Evolutionary conservation across 2,888 invertebrate genomes (phyloP).

Genomic region (Eilema caniola): DNA sequence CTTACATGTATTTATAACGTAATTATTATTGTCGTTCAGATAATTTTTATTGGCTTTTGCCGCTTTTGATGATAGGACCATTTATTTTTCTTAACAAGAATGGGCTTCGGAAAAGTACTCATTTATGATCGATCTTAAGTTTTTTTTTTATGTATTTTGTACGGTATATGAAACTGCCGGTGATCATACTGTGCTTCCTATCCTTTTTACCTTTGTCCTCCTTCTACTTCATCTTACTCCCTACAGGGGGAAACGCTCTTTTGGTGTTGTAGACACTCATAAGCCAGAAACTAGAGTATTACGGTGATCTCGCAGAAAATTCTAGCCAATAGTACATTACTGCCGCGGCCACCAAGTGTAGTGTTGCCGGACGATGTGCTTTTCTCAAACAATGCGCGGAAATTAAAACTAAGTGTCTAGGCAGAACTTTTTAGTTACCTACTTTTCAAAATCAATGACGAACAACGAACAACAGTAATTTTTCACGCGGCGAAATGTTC

Average conservation of each 20-base stretch:
- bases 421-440: too few species aligned
- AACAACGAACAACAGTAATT: too few species aligned
- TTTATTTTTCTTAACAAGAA: not conserved
- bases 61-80: constrained; percentile 1
- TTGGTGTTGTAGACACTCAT: not conserved
- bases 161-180: not conserved
- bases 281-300: not conserved
- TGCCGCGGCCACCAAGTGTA: too few species aligned
- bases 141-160: not conserved
- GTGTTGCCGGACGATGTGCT: too few species aligned
- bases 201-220: not conserved
- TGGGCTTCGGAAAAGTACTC: not conserved
- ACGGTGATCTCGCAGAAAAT: not conserved
- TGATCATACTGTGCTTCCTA: not conserved
- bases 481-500: too few species aligned
- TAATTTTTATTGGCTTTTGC: not conserved
- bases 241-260: not conserved
- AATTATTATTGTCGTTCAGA: constrained; percentile 14
- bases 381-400: too few species aligned
- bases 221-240: not conserved
- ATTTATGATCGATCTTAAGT: not conserved
- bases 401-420: too few species aligned
- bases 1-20: constrained; percentile 19
- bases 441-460: too few species aligned
- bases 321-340: not conserved